phyloP scores from a whole-genome alignment of 1,140 invertebrate species.

The Campoletis sonorensis region DNA sequence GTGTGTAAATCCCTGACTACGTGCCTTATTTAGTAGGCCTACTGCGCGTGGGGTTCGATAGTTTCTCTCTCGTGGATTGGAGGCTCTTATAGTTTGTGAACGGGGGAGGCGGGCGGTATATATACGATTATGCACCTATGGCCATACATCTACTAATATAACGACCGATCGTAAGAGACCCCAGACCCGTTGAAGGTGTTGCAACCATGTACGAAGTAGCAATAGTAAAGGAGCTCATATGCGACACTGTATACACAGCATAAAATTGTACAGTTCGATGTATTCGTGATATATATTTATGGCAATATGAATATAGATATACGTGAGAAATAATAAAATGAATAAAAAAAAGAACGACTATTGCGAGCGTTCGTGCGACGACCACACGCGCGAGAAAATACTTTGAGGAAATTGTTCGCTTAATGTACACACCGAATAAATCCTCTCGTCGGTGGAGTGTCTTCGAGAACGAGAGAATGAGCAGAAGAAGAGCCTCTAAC shows the following conservation, averaged over 20 bases:
- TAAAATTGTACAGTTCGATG: neutral
- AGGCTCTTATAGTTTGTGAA: neutral
- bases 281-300: neutral
- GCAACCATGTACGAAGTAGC: neutral
- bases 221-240: neutral
- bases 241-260: no score
- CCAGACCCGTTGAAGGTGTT: slow-evolving; percentile 3
- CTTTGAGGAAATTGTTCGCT: slow-evolving; percentile 2
- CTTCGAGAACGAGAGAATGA: neutral
- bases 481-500: neutral
- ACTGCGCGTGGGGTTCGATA: neutral
- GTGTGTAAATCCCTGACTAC: slow-evolving; percentile 27
- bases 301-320: neutral
- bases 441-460: neutral
- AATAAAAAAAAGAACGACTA: neutral
- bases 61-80: neutral
- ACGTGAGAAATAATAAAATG: neutral
- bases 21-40: slow-evolving; percentile 36
- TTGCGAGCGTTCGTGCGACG: neutral
- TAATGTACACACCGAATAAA: neutral
- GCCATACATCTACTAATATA: neutral
- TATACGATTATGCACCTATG: neutral
- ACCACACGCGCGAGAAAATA: slow-evolving; percentile 11
- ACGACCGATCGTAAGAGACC: neutral
- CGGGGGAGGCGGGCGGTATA: neutral